Evolutionary conservation across 1,140 invertebrate genomes (phyloP), one percentile per base, ranked within the genome.

Genomic region (Halyomorpha halys): DNA sequence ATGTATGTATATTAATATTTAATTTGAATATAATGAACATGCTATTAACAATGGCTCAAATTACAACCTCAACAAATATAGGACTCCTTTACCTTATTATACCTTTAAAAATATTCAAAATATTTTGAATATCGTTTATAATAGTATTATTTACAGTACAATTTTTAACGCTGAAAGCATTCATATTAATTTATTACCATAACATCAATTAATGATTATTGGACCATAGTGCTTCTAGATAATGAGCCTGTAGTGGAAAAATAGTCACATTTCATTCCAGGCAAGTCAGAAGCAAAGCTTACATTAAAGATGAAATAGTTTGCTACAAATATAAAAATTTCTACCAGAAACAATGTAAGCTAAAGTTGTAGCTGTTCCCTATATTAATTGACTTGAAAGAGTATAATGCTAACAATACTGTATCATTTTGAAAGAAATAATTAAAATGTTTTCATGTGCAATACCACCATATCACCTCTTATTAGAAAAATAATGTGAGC

Each of bases 311-410:
- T 39, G 30, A 18, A 19, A 11, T 9, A 2, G 27, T 60, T 21
- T 60, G 15, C 21, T 60, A 60, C 16, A 39, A 60, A 44, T 27
- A 59, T n/a, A 18, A 3, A 44, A 16, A 51, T 39, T n/a, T 39
- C 27, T 60, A 34, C 39, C 27, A 60, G 39, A 60, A 60, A 60
- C n/a, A 39, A 23, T 39, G 30, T 60, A 39, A 60, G 45, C 49
- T 53, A 61, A 61, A 54, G 39, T 60, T 59, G 54, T 56, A 54
- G 45, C 66, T 63, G 65, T 66, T 66, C 67, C 65, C 65, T 68
- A 68, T 65, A 61, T 64, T 68, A 68, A 68, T 68, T 68, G 67
- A 68, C 67, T 66, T 66, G 44, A 66, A 66, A 68, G 61, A 64
- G 53, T 44, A 54, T 21, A 34, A 34, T 21, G 15, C 49, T 30